phyloP scores from a whole-genome alignment of 2,888 invertebrate genomes.

The Tridacna gigas region DNA sequence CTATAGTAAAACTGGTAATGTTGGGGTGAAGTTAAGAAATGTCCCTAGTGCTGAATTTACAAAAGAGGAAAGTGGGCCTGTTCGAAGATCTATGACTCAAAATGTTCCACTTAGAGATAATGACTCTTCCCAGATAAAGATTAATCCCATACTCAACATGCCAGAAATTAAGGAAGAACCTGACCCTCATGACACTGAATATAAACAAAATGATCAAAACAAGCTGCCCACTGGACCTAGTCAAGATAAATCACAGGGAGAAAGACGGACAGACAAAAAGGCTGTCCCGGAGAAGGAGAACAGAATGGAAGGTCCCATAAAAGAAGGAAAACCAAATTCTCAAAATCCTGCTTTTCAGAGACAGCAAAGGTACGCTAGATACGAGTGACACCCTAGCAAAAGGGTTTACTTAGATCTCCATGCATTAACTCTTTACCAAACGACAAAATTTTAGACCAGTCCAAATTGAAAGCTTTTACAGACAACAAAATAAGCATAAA shows the following conservation, averaged over 20 bases:
- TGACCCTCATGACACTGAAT: constrained; percentile 44
- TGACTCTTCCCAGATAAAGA: constrained; percentile 17
- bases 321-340: constrained; percentile 3
- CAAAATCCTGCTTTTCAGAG: constrained; percentile 1
- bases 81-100: not conserved
- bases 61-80: constrained; percentile 11
- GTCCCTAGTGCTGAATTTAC: not conserved
- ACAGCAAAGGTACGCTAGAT: constrained; percentile 23
- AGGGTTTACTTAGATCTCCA: no score
- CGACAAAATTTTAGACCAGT: no score
- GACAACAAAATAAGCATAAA: no score
- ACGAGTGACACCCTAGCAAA: no score
- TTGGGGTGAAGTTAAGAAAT: not conserved
- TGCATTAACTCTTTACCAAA: no score
- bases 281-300: constrained; percentile 9
- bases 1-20: not conserved
- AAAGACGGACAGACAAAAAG: constrained; percentile 8
- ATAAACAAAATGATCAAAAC: constrained; percentile 26
- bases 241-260: not conserved
- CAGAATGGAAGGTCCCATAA: not conserved
- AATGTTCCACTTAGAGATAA: not conserved
- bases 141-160: constrained; percentile 2
- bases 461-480: no score
- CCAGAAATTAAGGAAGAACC: constrained; percentile 51
- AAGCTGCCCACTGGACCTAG: not conserved